Base-by-base conservation (phyloP, 2,888 invertebrate species). In the Rhamnusium bicolor region DNA sequence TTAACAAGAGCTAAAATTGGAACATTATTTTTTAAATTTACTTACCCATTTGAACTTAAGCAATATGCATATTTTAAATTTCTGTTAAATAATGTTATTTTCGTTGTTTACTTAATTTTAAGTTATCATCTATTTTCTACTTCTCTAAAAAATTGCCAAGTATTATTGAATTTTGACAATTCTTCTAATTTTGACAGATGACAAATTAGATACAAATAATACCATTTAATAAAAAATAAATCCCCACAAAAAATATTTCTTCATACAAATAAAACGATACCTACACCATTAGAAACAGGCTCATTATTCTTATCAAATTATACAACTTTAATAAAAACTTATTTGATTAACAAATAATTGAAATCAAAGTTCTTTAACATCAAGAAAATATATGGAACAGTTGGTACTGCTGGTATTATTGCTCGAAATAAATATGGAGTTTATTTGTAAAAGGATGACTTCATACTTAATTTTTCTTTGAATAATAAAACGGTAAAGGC, bases 381-480 rank as follows among this genome's bases (percentile, higher is more conserved):
- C 27, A 56, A 27, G 7, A 24, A 56, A 27, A 56, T 27, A 56
- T 24, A n/a, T 29, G n/a, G 7, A 2, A 16, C 24, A 1, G 61
- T 58, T 24, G 53, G 69, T 69, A 69, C 29, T 49, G 61, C 53
- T 24, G 53, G 69, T 69, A 69, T 27, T 49, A 51, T 58, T 29
- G 73, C 49, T 24, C 21, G 53, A 71, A 75, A 81, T 80, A 80
- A 82, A 79, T 79, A 81, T 82, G 81, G 82, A 79, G 80, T 77
- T 80, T 79, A 80, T 79, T 82, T 82, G 79, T 76, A 73, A 76
- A 76, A 69, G 76, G 80, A 80, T 80, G 80, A 82, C 76, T 79
- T 75, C 79, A 79, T 77, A 82, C 76, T 79, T 75, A 78, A 79
- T 77, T 81, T 81, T 80, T 79, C 69, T 69, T 69, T 54, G 58